Evolutionary conservation across 2,888 invertebrate species (phyloP).

Genomic region (Colostygia pectinataria): DNA sequence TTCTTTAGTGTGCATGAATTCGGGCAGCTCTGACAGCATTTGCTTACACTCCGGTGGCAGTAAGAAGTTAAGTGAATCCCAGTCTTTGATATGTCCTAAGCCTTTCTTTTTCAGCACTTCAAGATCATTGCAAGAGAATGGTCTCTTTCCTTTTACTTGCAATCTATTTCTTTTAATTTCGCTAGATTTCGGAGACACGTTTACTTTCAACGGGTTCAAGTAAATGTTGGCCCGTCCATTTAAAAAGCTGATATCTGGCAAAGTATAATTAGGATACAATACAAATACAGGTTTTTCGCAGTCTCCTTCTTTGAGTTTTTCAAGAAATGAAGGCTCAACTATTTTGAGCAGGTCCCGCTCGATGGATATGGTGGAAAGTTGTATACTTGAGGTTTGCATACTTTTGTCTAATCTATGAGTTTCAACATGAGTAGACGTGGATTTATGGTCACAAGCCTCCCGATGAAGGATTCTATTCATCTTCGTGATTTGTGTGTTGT

Average conservation of each 20-base stretch:
- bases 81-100: slow-evolving; percentile 93
- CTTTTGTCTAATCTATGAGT: slow-evolving; percentile 86
- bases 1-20: slow-evolving; percentile 85
- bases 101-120: slow-evolving; percentile 91
- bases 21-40: slow-evolving; percentile 90
- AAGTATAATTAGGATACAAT: slow-evolving; percentile 94
- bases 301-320: slow-evolving; percentile 85
- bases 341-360: slow-evolving; percentile 83
- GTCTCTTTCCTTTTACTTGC: slow-evolving; percentile 80
- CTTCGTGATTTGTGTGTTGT: slow-evolving; percentile 78
- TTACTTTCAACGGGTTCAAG: slow-evolving; percentile 87
- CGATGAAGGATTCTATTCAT: slow-evolving; percentile 68
- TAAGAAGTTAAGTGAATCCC: slow-evolving; percentile 95
- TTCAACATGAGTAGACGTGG: slow-evolving; percentile 79
- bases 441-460: slow-evolving; percentile 69
- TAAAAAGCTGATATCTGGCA: slow-evolving; percentile 94
- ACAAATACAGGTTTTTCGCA: slow-evolving; percentile 92
- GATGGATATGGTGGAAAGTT: slow-evolving; percentile 59
- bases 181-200: slow-evolving; percentile 64
- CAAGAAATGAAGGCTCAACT: slow-evolving; percentile 87
- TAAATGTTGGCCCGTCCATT: slow-evolving; percentile 85
- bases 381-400: slow-evolving; percentile 87
- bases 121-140: slow-evolving; percentile 91
- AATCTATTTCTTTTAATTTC: slow-evolving; percentile 67
- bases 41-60: slow-evolving; percentile 92